These are phyloP conservation scores for Triops longicaudatus DNA, from an alignment of 1,140 invertebrate genomes.

Conservation along the genomic window DNA sequence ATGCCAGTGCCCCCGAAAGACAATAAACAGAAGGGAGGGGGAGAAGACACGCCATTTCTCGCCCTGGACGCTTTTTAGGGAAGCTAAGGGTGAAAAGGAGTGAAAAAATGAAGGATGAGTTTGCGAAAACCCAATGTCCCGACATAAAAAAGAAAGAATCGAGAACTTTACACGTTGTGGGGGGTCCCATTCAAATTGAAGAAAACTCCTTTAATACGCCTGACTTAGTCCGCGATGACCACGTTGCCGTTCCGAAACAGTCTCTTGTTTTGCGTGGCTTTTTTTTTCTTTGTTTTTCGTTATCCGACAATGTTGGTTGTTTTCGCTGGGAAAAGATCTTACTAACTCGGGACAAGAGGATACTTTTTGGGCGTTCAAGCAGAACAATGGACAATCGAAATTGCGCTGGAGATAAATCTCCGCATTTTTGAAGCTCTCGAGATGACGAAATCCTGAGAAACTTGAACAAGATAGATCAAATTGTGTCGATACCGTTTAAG, in stretches of 20 bases:
- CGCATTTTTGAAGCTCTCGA: not conserved
- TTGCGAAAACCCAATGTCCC: too few species aligned
- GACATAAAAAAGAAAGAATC: not conserved
- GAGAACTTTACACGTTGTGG: not conserved
- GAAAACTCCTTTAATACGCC: not conserved
- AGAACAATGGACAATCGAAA: not conserved
- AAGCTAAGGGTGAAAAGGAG: not conserved
- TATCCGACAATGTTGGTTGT: not conserved
- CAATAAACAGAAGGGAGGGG: not conserved
- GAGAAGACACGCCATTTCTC: not conserved
- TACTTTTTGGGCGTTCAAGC: not conserved
- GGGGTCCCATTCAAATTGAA: not conserved
- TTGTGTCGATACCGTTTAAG: not conserved
- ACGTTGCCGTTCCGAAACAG: not conserved
- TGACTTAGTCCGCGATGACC: not conserved
- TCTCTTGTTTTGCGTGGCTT: not conserved
- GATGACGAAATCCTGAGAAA: too few species aligned
- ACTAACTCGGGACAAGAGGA: not conserved
- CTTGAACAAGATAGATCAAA: not conserved
- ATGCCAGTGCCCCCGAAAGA: not conserved
- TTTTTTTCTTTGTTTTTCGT: not conserved
- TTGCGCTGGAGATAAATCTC: not conserved
- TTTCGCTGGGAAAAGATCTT: not conserved
- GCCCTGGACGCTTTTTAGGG: not conserved
- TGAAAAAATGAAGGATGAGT: not conserved